Evolutionary conservation across 2,113 vertebrate species (phyloP), one percentile per base, ranked within the genome.

Genomic region (Centropus bengalensis): DNA sequence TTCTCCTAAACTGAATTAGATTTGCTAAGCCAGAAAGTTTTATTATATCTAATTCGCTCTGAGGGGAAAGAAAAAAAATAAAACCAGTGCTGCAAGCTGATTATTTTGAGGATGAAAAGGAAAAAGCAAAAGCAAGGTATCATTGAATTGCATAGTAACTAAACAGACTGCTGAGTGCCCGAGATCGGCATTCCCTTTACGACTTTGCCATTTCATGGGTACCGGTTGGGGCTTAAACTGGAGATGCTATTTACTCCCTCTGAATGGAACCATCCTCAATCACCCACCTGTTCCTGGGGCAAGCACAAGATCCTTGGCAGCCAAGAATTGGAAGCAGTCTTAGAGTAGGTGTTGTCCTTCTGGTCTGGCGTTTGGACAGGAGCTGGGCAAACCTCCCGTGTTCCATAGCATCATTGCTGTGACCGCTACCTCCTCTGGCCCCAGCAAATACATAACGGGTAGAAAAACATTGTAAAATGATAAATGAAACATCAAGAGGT

Each of bases 1-100:
- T 68, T 95, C 59, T 69, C 47, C 30, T 49, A 22, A 81, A 92
- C 4, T 71, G 80, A 92, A 86, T 84, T 88, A 66, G 21, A 27
- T 86, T 89, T 86, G 17, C 80, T 68, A 91, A 68, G 21, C 30
- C 60, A 84, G 44, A 78, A 94, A 91, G 70, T 42, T 91, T 88
- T 82, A 76, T 92, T 91, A 12, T 62, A 68, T 79, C 54, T 45
- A 79, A 91, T 62, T 82, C 27, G 80, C 44, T 87, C 26, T 44
- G 47, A 88, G 58, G 18, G 36, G 36, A 36, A 36, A 36, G 36
- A 36, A 36, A 36, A 66, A 79, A 87, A 66, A 79, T 84, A 89
- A 66, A 71, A 91, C 38, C 40, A 84, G 38, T 67, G 64, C 28
- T 49, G 36, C 27, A 69, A 68, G 54, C 26, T 69, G 84, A 70